Percentiles rank a stretch among this genome's conserved stretches.
phyloP scores from a whole-genome alignment of 2,888 invertebrate species.

The Polydrusus pterygomalis region DNA sequence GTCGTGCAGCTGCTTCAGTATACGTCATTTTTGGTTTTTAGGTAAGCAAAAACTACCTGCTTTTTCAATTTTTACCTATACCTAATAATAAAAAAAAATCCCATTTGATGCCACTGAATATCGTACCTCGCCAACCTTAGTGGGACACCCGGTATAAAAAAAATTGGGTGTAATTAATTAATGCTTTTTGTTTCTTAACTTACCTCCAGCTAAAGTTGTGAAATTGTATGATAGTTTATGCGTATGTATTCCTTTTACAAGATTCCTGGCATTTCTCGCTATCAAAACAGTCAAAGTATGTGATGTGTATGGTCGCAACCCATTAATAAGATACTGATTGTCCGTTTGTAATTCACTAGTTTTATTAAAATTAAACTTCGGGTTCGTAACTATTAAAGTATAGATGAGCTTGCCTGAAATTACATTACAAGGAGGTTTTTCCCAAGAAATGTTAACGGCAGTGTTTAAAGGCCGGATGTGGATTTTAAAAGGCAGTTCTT shows the following conservation, averaged over 20 bases:
- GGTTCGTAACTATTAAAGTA: conserved; percentile 59
- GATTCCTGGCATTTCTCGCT: conserved; percentile 60
- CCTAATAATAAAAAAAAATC: too few species aligned
- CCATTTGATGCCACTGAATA: too few species aligned
- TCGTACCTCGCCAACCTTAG: too few species aligned
- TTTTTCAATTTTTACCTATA: too few species aligned
- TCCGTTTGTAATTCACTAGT: conserved; percentile 58
- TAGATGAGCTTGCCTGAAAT: conserved; percentile 64
- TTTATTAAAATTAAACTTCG: conserved; percentile 56
- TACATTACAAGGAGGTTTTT: conserved; percentile 62
- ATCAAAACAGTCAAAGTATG: conserved; percentile 64
- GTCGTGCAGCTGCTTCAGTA: too few species aligned
- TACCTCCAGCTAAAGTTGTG: conserved; percentile 66
- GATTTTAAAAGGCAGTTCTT: conserved; percentile 65
- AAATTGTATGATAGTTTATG: conserved; percentile 60
- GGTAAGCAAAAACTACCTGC: too few species aligned
- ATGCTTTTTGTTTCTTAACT: conserved; percentile 40
- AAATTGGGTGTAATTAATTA: too few species aligned
- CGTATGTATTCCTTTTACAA: conserved; percentile 57
- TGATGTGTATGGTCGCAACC: conserved; percentile 63
- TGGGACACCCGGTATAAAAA: too few species aligned
- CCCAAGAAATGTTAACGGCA: conserved; percentile 64
- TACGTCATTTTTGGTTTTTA: too few species aligned
- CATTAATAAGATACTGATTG: conserved; percentile 60
- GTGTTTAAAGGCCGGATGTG: conserved; percentile 61